Evolutionary conservation across 2,797 vertebrate species (phyloP).

Genomic region (Betta splendens): DNA sequence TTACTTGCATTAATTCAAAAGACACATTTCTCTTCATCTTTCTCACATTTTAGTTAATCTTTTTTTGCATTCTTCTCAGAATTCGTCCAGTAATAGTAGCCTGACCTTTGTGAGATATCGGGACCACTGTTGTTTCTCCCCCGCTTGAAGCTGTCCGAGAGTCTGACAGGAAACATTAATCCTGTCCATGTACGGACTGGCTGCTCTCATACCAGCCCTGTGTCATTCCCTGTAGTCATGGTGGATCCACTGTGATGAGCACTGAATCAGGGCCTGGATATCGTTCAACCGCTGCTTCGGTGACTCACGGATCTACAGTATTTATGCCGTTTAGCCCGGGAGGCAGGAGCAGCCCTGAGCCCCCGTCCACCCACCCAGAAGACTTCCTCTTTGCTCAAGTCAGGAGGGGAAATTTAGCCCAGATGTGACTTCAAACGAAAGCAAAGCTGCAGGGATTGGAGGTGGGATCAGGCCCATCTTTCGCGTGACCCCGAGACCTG

Average conservation of each 20-base stretch:
- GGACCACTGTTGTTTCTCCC: background rate
- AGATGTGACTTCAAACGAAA: conserved; percentile 83
- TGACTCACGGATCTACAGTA: conserved; percentile 59
- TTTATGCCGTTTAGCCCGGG: conserved; percentile 66
- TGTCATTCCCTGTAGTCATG: conserved; percentile 20
- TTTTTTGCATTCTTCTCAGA: too few relatives aligned
- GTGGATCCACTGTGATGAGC: conserved; percentile 25
- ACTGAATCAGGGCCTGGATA: conserved; percentile 41
- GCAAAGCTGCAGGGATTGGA: conserved; percentile 77
- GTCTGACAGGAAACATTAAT: background rate
- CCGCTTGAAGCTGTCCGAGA: background rate
- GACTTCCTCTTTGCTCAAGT: conserved; percentile 76
- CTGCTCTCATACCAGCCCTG: conserved; percentile 1
- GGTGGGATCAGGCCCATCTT: conserved; percentile 80
- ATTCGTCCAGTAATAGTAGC: background rate
- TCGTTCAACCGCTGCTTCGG: conserved; percentile 24
- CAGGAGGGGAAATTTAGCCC: conserved; percentile 75
- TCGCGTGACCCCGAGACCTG: conserved; percentile 73
- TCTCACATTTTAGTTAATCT: too few relatives aligned
- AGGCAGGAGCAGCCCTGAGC: conserved; percentile 53
- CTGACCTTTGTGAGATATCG: background rate
- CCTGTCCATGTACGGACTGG: conserved; percentile 6
- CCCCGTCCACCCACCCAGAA: conserved; percentile 68
- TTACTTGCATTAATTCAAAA: too few relatives aligned
- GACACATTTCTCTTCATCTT: too few relatives aligned